Evolutionary conservation across 2,113 vertebrate species (phyloP).

Genomic region (Ciconia maguari): DNA sequence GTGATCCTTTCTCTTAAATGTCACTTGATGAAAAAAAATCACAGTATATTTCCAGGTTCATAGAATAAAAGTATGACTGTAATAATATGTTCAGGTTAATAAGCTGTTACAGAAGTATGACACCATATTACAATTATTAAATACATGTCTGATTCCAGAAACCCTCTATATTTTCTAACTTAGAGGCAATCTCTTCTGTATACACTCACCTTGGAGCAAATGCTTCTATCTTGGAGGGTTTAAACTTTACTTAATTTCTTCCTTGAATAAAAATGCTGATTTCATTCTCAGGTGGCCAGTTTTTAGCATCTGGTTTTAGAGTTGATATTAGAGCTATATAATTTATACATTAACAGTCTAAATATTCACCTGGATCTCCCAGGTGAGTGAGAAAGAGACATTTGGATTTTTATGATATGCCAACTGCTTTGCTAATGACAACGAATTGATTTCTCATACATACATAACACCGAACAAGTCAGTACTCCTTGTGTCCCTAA

Average conservation of each 20-base stretch:
- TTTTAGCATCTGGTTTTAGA: background rate
- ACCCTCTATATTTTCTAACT: background rate
- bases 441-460: background rate
- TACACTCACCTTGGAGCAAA: background rate
- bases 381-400: background rate
- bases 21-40: background rate
- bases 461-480: background rate
- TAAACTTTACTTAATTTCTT: background rate
- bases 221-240: background rate
- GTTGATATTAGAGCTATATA: background rate
- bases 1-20: slow-evolving; percentile 51
- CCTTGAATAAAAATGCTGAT: background rate
- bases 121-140: background rate
- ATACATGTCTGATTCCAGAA: background rate
- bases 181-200: background rate
- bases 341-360: background rate
- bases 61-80: background rate
- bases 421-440: background rate
- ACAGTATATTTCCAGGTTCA: background rate
- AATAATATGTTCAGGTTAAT: background rate
- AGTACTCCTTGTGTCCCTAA: background rate
- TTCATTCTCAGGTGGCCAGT: background rate
- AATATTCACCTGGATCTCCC: background rate
- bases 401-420: background rate
- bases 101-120: background rate